These are phyloP conservation scores for Hydrochoerus hydrochaeris DNA, from an alignment of 2,113 vertebrate genomes.

Conservation along the genomic window DNA sequence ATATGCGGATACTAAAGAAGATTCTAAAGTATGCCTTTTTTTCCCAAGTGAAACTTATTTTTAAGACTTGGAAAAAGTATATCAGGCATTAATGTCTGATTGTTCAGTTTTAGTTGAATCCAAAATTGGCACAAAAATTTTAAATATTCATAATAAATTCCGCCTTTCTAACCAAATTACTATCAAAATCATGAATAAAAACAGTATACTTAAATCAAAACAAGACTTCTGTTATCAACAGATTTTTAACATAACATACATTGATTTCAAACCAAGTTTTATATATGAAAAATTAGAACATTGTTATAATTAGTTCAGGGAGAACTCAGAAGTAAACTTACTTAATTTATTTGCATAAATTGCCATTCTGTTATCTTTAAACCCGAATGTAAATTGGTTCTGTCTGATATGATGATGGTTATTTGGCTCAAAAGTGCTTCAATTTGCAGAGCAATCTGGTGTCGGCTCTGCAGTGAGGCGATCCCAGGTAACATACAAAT, in stretches of 20 bases:
- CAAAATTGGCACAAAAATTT: conserved; percentile 81
- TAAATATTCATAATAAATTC: conserved; percentile 82
- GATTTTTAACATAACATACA: conserved; percentile 84
- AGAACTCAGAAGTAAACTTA: conserved; percentile 93
- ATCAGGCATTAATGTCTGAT: conserved; percentile 48
- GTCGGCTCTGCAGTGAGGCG: conserved; percentile 90
- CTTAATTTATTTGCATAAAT: conserved; percentile 94
- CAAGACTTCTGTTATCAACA: conserved; percentile 83
- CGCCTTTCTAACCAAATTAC: conserved; percentile 86
- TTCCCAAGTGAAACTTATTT: conserved; percentile 36
- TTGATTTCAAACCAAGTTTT: conserved; percentile 88
- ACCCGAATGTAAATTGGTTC: conserved; percentile 92
- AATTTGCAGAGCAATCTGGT: conserved; percentile 93
- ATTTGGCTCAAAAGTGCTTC: conserved; percentile 94
- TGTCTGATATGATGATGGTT: conserved; percentile 93
- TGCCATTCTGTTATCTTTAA: conserved; percentile 93
- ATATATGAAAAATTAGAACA: conserved; percentile 89
- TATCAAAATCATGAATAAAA: conserved; percentile 87
- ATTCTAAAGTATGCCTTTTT: conserved; percentile 51
- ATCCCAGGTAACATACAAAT: conserved; percentile 94
- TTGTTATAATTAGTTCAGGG: conserved; percentile 93
- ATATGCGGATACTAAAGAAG: conserved; percentile 68
- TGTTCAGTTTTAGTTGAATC: conserved; percentile 87
- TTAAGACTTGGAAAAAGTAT: conserved; percentile 66
- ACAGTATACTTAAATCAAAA: conserved; percentile 86